A percentile compares a stretch with the other conserved stretches of the same genome.
phyloP scores from a whole-genome alignment of 2,113 vertebrate species.

The Podarcis muralis region DNA sequence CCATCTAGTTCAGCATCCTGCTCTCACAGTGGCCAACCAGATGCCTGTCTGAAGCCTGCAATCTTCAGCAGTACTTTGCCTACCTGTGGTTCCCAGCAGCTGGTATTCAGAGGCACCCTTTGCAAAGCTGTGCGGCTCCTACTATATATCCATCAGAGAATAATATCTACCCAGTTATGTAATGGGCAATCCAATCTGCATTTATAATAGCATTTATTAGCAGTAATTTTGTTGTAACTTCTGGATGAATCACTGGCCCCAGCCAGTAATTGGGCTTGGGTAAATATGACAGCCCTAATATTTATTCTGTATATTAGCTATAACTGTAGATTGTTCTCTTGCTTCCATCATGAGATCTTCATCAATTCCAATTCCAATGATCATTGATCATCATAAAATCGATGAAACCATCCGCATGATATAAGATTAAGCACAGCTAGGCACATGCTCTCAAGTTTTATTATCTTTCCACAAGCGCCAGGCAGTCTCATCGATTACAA shows the following conservation, averaged over 20 bases:
- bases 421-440: not conserved
- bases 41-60: not conserved
- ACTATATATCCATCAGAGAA: not conserved
- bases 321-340: not conserved
- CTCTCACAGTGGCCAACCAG: too few species aligned
- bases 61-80: not conserved
- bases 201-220: not conserved
- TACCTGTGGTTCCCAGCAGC: not conserved
- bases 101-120: not conserved
- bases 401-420: not conserved
- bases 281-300: not conserved
- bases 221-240: not conserved
- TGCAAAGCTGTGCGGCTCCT: not conserved
- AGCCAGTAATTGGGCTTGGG: not conserved
- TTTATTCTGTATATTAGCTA: not conserved
- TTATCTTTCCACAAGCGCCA: not conserved
- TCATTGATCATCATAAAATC: not conserved
- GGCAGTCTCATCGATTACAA: not conserved
- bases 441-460: not conserved
- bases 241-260: not conserved
- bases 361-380: not conserved
- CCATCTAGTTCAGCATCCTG: too few species aligned
- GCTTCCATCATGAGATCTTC: not conserved
- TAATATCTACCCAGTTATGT: not conserved
- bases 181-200: not conserved